These are phyloP conservation scores for Vannuccia rotundouncinata DNA, from an alignment of 2,888 invertebrate species.

Conservation along the genomic window DNA sequence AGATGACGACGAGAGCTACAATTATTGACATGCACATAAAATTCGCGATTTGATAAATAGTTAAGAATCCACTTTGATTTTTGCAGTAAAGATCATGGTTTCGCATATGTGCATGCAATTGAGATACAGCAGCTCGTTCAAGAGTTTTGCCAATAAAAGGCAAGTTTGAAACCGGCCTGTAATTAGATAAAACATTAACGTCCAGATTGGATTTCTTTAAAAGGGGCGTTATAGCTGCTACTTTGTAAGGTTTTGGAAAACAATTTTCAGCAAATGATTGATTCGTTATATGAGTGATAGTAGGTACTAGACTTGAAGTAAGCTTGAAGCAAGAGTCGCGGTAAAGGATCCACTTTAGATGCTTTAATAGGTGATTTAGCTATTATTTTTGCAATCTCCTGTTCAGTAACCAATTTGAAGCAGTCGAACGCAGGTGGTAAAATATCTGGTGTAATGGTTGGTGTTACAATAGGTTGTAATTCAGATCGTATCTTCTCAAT, in stretches of 20 bases:
- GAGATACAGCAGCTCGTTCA: conserved; percentile 3
- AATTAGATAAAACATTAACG: neutral
- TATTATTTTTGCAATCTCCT: neutral
- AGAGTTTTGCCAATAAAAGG: conserved; percentile 13
- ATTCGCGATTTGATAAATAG: neutral
- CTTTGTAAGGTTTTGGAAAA: neutral
- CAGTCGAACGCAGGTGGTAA: neutral
- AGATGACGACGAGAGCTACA: conserved; percentile 12
- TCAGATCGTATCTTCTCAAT: neutral
- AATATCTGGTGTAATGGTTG: neutral
- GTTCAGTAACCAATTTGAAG: neutral
- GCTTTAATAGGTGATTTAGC: neutral
- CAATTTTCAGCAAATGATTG: neutral
- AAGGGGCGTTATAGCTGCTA: conserved; percentile 15
- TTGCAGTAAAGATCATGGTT: conserved; percentile 9
- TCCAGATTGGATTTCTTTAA: conserved; percentile 9
- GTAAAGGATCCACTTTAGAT: conserved; percentile 11
- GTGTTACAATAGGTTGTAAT: neutral
- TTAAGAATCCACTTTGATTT: conserved; percentile 4
- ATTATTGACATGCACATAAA: conserved; percentile 22
- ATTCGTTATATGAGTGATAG: conserved; percentile 4
- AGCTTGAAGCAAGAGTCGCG: conserved; percentile 1
- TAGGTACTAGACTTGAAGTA: neutral
- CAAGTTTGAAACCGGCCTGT: conserved; percentile 19
- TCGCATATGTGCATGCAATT: conserved; percentile 7